These are phyloP conservation scores for Pristionchus fissidentatus DNA, from an alignment of 2,888 invertebrate genomes.

Conservation along the genomic window DNA sequence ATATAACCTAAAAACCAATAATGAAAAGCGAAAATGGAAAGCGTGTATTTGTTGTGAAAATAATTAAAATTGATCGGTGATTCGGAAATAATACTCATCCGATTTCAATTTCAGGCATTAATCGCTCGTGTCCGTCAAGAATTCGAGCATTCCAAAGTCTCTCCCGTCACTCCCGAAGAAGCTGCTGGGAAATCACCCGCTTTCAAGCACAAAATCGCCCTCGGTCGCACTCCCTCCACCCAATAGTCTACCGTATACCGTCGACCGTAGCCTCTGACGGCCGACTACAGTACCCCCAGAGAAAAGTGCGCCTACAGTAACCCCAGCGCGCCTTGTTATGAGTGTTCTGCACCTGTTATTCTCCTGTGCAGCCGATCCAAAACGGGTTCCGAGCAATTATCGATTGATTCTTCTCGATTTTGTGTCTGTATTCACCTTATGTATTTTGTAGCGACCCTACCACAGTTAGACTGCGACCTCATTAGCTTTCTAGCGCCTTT, in stretches of 20 bases:
- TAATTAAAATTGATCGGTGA: neutral
- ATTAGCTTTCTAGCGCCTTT: too few species aligned
- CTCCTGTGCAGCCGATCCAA: neutral
- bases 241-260: slow-evolving; percentile 9
- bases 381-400: neutral
- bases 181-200: slow-evolving; percentile 18
- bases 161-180: slow-evolving; percentile 39
- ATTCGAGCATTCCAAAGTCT: slow-evolving; percentile 45
- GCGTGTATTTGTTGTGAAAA: neutral
- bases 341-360: neutral
- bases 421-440: too few species aligned
- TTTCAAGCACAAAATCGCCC: slow-evolving; percentile 55
- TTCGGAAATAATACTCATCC: neutral
- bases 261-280: neutral
- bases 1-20: neutral
- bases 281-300: neutral
- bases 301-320: neutral
- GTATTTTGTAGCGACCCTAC: too few species aligned
- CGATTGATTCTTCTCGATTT: slow-evolving; percentile 27
- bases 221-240: slow-evolving; percentile 52
- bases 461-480: too few species aligned
- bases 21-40: neutral
- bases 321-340: neutral
- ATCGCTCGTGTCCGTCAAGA: slow-evolving; percentile 43
- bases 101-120: slow-evolving; percentile 35